phyloP scores from a whole-genome alignment of 2,888 invertebrate species.

The Acrobasis repandana region DNA sequence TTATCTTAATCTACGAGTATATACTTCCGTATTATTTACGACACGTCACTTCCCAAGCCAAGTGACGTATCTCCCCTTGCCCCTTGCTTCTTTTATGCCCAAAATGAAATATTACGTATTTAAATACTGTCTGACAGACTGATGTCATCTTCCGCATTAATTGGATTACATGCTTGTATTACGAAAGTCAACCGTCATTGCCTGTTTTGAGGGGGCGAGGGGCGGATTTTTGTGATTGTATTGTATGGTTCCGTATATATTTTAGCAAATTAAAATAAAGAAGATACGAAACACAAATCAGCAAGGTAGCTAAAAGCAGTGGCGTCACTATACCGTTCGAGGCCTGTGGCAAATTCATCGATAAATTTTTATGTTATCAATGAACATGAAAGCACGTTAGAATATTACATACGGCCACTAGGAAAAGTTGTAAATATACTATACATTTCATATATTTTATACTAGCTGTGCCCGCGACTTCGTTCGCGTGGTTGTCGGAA shows the following conservation, averaged over 20 bases:
- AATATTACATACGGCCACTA: too few species aligned
- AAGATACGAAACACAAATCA: too few species aligned
- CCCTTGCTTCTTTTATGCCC: slow-evolving; percentile 8
- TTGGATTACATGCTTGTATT: slow-evolving; percentile 55
- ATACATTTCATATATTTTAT: too few species aligned
- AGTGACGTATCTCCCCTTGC: slow-evolving; percentile 5
- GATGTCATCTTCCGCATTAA: slow-evolving; percentile 47
- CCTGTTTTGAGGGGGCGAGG: slow-evolving; percentile 27
- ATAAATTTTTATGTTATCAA: too few species aligned
- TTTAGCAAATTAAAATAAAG: too few species aligned
- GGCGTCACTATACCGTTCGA: too few species aligned
- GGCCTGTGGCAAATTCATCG: too few species aligned
- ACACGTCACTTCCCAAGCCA: slow-evolving; percentile 2
- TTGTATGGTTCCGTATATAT: slow-evolving; percentile 28
- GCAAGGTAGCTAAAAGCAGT: too few species aligned
- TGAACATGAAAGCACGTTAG: too few species aligned
- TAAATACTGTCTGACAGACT: slow-evolving; percentile 38
- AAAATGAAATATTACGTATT: slow-evolving; percentile 31
- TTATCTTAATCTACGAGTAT: background rate
- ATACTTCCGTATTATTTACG: slow-evolving; percentile 12
- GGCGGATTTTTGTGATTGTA: slow-evolving; percentile 30
- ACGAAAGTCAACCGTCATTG: slow-evolving; percentile 50
- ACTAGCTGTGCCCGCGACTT: too few species aligned
- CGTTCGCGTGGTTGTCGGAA: too few species aligned
- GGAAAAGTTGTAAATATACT: too few species aligned